phyloP scores from a whole-genome alignment of 2,797 vertebrate genomes.

The Bradypus variegatus region DNA sequence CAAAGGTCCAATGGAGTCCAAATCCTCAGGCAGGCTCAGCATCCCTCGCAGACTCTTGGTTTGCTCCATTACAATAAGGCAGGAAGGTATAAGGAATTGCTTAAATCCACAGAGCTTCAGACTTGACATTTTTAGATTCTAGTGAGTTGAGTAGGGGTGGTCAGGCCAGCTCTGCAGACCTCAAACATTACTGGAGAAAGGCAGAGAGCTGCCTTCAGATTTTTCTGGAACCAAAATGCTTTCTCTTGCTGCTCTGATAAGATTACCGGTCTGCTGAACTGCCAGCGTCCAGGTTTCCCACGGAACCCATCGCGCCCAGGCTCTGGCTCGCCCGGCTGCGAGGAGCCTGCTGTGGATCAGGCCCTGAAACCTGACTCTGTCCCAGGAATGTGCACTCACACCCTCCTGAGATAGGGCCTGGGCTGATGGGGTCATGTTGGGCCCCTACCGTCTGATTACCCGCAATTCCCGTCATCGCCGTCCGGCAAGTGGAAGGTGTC shows the following conservation, averaged over 20 bases:
- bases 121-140: not conserved
- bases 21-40: not conserved
- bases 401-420: not conserved
- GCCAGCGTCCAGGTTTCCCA: conserved; percentile 54
- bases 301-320: not conserved
- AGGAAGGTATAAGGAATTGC: too few relatives aligned
- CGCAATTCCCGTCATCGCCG: not conserved
- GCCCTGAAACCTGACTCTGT: conserved; percentile 38
- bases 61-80: not conserved
- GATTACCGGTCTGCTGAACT: conserved; percentile 8
- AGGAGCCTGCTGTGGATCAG: not conserved
- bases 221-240: conserved; percentile 39
- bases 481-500: not conserved
- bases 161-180: not conserved
- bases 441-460: not conserved
- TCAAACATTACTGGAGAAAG: not conserved
- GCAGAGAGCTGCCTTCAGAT: conserved; percentile 27
- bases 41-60: too few relatives aligned
- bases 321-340: not conserved
- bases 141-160: not conserved
- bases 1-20: not conserved
- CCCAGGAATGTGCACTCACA: conserved; percentile 22
- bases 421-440: not conserved
- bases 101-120: not conserved
- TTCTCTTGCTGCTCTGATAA: conserved; percentile 52